Conservation (phyloP, 1,140 invertebrate species). For the Tetragnatha versicolor region DNA sequence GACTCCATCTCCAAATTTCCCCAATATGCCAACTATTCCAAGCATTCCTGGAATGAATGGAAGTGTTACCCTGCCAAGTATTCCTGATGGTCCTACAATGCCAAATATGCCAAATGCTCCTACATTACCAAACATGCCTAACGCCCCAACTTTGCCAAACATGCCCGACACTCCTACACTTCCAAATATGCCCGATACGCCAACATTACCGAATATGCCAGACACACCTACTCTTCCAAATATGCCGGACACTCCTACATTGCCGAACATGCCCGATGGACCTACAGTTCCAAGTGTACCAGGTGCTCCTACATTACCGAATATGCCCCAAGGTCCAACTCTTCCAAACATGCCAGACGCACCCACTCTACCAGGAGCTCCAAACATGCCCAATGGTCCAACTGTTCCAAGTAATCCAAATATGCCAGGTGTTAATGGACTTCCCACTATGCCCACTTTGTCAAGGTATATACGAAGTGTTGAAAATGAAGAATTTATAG, state of each 20-base stretch:
- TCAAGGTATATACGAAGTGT: background rate
- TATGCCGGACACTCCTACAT: background rate
- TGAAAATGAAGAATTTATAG: background rate
- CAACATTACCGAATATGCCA: background rate
- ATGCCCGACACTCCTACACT: background rate
- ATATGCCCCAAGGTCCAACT: background rate
- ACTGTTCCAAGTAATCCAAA: background rate
- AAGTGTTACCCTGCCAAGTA: background rate
- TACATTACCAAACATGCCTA: background rate
- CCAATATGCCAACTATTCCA: no score
- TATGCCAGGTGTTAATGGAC: background rate
- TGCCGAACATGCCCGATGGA: background rate
- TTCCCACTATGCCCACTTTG: background rate
- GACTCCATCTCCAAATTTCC: no score
- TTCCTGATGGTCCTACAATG: background rate
- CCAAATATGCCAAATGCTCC: background rate
- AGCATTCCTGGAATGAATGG: no score
- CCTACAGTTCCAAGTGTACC: background rate
- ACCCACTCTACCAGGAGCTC: background rate
- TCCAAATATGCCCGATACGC: background rate
- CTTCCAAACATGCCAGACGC: background rate
- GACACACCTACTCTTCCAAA: background rate
- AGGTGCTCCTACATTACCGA: background rate
- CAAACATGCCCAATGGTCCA: background rate
- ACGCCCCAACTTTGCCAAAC: background rate